Percentiles rank a stretch among this genome's conserved stretches.
phyloP scores from a whole-genome alignment of 2,113 vertebrate genomes.

The Crotalus horridus region DNA sequence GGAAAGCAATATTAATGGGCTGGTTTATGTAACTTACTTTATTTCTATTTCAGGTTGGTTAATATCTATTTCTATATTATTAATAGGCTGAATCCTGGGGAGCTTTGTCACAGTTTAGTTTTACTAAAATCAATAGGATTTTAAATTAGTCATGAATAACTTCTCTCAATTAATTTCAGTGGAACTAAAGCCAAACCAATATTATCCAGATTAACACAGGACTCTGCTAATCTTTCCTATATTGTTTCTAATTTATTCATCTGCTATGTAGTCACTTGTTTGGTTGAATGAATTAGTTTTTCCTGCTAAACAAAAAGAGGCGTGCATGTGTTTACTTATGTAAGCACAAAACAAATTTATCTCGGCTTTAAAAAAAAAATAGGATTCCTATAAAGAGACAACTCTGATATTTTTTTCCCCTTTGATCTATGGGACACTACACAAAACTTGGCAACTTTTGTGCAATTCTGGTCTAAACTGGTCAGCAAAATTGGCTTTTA shows the following conservation, averaged over 20 bases:
- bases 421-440: background rate
- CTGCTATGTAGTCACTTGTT: background rate
- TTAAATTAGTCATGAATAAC: background rate
- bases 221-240: background rate
- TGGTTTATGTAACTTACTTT: background rate
- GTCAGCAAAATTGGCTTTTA: background rate
- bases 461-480: background rate
- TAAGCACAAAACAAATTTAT: background rate
- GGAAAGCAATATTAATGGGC: background rate
- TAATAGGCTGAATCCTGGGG: background rate
- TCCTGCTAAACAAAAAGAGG: background rate
- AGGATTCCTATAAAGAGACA: background rate
- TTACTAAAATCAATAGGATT: background rate
- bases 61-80: background rate
- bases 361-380: background rate
- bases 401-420: background rate
- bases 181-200: background rate
- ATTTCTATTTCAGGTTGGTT: background rate
- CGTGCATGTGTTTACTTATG: background rate
- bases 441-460: background rate
- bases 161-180: background rate
- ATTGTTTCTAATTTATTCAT: slow-evolving; percentile 1
- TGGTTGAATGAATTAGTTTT: background rate
- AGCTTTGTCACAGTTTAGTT: background rate
- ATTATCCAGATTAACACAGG: background rate